Percentiles rank a stretch among this genome's conserved stretches.
Evolutionary conservation across 2,113 vertebrate genomes (phyloP).

Genomic region (Percopsis transmontana): DNA sequence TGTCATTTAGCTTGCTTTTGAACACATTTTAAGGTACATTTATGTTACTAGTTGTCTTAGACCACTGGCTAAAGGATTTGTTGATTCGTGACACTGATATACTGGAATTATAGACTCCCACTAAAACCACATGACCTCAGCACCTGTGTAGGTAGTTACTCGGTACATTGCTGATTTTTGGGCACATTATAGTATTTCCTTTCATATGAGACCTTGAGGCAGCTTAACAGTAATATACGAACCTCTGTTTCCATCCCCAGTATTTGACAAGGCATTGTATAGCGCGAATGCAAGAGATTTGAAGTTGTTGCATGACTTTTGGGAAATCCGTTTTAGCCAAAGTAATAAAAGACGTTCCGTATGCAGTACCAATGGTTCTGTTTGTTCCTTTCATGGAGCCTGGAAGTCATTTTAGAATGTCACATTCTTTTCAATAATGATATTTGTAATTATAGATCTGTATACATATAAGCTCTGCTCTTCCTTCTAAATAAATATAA

Average conservation of each 20-base stretch:
- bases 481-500: not conserved
- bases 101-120: constrained; percentile 5
- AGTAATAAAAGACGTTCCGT: constrained; percentile 69
- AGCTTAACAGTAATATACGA: constrained; percentile 59
- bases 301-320: constrained; percentile 66
- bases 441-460: not conserved
- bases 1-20: constrained; percentile 53
- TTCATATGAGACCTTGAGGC: constrained; percentile 48
- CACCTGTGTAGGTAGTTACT: constrained; percentile 10
- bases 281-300: constrained; percentile 41
- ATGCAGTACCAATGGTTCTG: constrained; percentile 25
- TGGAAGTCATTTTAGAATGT: constrained; percentile 1
- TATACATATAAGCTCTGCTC: not conserved
- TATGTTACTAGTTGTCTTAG: constrained; percentile 37
- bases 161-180: constrained; percentile 9
- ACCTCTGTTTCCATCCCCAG: constrained; percentile 31
- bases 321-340: constrained; percentile 64
- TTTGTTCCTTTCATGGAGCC: constrained; percentile 31
- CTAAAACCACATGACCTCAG: constrained; percentile 18
- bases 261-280: constrained; percentile 40
- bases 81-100: constrained; percentile 46
- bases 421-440: not conserved
- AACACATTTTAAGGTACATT: constrained; percentile 51
- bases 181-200: constrained; percentile 27
- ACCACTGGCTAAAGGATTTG: constrained; percentile 27